Evolutionary conservation across 2,888 invertebrate genomes (phyloP).

Genomic region (Andricus quercusramuli): DNA sequence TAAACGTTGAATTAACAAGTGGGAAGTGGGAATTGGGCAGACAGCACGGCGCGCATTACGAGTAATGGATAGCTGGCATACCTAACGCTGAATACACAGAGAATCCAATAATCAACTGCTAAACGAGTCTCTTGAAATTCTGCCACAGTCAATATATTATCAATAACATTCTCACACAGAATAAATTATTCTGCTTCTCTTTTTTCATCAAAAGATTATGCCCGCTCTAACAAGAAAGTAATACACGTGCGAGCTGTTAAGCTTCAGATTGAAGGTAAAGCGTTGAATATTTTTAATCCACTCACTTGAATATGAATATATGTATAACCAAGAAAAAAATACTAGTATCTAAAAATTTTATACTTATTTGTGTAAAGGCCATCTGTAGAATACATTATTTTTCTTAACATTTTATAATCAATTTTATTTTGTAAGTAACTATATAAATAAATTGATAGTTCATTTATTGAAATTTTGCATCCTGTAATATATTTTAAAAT

Average conservation of each 20-base stretch:
- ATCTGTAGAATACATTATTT: neutral
- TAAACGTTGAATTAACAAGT: slow-evolving; percentile 70
- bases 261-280: neutral
- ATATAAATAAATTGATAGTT: neutral
- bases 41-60: slow-evolving; percentile 71
- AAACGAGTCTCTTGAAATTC: slow-evolving; percentile 35
- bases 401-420: neutral
- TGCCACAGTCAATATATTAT: slow-evolving; percentile 32
- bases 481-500: neutral
- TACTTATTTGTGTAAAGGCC: neutral
- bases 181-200: slow-evolving; percentile 22
- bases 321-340: neutral
- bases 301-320: neutral
- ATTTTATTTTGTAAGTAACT: neutral
- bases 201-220: neutral
- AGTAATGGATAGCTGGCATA: slow-evolving; percentile 61
- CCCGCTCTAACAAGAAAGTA: neutral
- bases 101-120: slow-evolving; percentile 38
- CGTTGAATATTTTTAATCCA: slow-evolving; percentile 9
- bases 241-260: slow-evolving; percentile 18
- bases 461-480: too few species aligned
- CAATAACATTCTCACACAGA: slow-evolving; percentile 19
- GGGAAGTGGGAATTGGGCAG: slow-evolving; percentile 72
- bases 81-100: slow-evolving; percentile 55
- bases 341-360: neutral